Conservation (phyloP, 2,113 vertebrate genomes). For the Rhipidura dahli region DNA sequence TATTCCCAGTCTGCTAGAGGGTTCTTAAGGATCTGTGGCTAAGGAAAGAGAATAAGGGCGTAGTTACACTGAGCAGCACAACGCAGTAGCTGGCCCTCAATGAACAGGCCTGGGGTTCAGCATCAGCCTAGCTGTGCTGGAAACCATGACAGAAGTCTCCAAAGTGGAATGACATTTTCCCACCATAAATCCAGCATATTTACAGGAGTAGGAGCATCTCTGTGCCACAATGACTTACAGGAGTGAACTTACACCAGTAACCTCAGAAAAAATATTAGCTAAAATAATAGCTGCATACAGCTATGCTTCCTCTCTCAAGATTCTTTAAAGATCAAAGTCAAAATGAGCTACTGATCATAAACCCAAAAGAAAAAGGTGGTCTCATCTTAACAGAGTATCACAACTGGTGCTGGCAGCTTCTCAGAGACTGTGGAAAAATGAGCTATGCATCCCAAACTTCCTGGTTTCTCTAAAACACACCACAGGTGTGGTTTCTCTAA, state of each 20-base stretch:
- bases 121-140: neutral
- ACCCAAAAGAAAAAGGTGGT: neutral
- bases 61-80: neutral
- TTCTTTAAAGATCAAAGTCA: neutral
- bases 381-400: neutral
- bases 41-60: neutral
- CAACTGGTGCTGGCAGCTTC: neutral
- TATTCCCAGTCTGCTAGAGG: neutral
- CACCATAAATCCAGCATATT: neutral
- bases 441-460: neutral
- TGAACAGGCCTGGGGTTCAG: neutral
- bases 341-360: neutral
- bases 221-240: neutral
- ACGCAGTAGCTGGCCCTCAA: fast-evolving
- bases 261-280: neutral
- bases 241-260: neutral
- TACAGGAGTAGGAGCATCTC: neutral
- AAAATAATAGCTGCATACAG: neutral
- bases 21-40: neutral
- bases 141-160: neutral
- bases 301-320: neutral
- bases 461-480: neutral
- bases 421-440: neutral
- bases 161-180: neutral
- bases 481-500: neutral